These are phyloP conservation scores for honey bee (Apis mellifera) DNA, from an alignment of 1,140 invertebrate species.

Conservation along the genomic window DNA sequence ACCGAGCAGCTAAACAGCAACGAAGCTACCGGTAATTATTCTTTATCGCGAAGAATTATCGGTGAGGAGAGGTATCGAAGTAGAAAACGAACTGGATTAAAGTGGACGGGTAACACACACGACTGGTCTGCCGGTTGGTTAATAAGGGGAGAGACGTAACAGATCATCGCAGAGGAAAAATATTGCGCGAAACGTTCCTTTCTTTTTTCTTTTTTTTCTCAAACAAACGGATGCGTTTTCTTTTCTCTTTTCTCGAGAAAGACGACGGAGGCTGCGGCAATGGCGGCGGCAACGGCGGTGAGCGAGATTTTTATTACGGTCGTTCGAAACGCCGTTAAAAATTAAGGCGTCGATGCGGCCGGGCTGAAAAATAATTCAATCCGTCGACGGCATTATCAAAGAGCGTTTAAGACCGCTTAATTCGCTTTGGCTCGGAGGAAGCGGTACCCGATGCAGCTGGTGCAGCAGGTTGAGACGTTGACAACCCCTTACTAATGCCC, in stretches of 20 bases:
- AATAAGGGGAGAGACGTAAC: neutral
- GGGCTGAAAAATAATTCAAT: slow-evolving; percentile 63
- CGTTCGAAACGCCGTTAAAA: slow-evolving; percentile 50
- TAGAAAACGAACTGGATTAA: slow-evolving; percentile 18
- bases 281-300: neutral
- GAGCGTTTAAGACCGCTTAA: slow-evolving; percentile 71
- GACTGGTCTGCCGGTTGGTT: neutral
- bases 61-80: neutral
- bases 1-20: neutral
- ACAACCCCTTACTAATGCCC: slow-evolving; percentile 70
- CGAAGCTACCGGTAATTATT: slow-evolving; percentile 19
- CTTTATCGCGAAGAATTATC: slow-evolving; percentile 12
- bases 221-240: neutral
- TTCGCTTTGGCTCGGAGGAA: slow-evolving; percentile 53
- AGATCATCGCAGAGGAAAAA: neutral
- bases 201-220: neutral
- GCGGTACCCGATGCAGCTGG: slow-evolving; percentile 55
- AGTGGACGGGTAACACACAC: neutral
- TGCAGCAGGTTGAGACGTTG: slow-evolving; percentile 59
- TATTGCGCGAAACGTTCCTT: neutral
- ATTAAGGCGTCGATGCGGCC: slow-evolving; percentile 50
- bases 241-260: neutral
- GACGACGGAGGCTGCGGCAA: neutral
- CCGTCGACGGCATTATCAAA: slow-evolving; percentile 71
- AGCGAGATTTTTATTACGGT: slow-evolving; percentile 54